Percentiles rank a stretch among this genome's conserved stretches.
phyloP scores from a whole-genome alignment of 2,888 invertebrate species.

The Chymomyza fuscimana region DNA sequence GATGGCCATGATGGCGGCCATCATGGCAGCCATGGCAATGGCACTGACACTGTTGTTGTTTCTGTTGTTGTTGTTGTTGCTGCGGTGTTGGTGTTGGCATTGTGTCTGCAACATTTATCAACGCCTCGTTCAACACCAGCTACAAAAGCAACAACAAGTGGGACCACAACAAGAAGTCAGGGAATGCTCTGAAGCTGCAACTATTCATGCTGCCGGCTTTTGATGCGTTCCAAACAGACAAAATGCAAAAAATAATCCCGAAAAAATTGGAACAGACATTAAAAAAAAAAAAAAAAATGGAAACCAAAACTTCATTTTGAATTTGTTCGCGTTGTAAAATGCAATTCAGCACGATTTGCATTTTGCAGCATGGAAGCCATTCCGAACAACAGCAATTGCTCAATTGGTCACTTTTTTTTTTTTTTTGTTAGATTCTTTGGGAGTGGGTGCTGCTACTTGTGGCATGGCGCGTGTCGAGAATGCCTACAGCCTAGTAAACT shows the following conservation, averaged over 20 bases:
- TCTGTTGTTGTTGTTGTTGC: neutral
- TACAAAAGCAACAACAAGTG: slow-evolving; percentile 19
- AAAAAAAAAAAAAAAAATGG: neutral
- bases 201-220: neutral
- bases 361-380: slow-evolving; percentile 35
- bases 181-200: neutral
- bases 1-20: neutral
- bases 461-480: slow-evolving; percentile 49
- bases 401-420: neutral
- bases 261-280: neutral
- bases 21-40: slow-evolving; percentile 33
- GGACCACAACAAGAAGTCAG: neutral
- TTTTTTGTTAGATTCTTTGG: neutral
- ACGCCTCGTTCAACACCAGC: slow-evolving; percentile 55
- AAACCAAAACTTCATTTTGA: slow-evolving; percentile 4
- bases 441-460: neutral
- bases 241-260: slow-evolving; percentile 14
- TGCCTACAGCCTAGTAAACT: slow-evolving; percentile 16
- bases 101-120: slow-evolving; percentile 64
- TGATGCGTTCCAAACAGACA: slow-evolving; percentile 12
- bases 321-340: slow-evolving; percentile 48
- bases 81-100: slow-evolving; percentile 24
- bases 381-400: slow-evolving; percentile 28
- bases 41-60: slow-evolving; percentile 41
- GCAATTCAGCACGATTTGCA: slow-evolving; percentile 71